Evolutionary conservation across 1,140 invertebrate species (phyloP), one percentile per base, ranked within the genome.

Genomic region (Musca domestica): DNA sequence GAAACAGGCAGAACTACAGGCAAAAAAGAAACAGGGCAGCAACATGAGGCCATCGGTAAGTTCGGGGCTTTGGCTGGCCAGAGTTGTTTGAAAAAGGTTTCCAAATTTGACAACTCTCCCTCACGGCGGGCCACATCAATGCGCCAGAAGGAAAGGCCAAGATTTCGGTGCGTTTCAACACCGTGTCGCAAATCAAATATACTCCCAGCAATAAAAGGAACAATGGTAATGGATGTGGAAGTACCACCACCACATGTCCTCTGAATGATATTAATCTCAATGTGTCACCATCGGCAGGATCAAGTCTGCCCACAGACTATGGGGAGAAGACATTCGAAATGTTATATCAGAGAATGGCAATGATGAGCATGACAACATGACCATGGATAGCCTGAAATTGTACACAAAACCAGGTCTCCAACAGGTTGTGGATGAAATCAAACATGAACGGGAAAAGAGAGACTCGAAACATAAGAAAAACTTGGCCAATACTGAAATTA

Each of bases 371-470:
- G 80, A 87, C 68, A 87, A 87, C 71, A 48, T 80, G 56, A 76
- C 80, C 49, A 84, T 87, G 84, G 85, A 87, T 64, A 85, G 85
- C 66, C 75, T 87, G 10, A 86, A 87, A 75, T 83, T 85, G 0
- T 86, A 84, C 49, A 84, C 84, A 0, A 84, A 84, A 73, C 85
- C 86, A 22, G 73, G 76, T 12, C 68, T 80, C 0, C 77, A 80
- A 23, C 72, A 76, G 1, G 76, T 78, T 1, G 73, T 80, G 0
- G 78, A 80, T 58, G 78, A 80, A 19, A 83, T 80, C 20, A 75
- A 80, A 25, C 74, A 74, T 30, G 77, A 80, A 64, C 72, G 77
- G 0, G 66, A 47, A 34, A 41, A 41, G 12, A 30, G 66, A 1
- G 66, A 69, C 47, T 71, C 71, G 4, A 80, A 80, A 66, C 73